These are phyloP conservation scores for Nephrotoma flavescens DNA, from an alignment of 2,888 invertebrate species.

Conservation along the genomic window DNA sequence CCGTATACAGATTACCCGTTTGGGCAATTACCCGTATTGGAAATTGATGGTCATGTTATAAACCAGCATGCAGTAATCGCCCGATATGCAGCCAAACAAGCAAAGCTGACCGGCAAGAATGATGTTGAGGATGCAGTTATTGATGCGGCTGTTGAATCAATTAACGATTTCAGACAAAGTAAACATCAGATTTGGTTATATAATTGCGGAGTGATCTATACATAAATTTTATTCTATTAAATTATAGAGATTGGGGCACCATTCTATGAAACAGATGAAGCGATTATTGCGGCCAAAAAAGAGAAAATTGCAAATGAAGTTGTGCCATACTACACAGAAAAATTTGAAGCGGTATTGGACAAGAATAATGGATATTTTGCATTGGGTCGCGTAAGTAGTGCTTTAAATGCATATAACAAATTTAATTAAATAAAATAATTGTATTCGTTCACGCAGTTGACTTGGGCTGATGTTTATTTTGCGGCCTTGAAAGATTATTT, in stretches of 20 bases:
- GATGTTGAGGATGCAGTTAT: constrained; percentile 38
- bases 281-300: not conserved
- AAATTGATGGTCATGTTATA: constrained; percentile 35
- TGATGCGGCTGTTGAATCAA: constrained; percentile 35
- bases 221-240: no score
- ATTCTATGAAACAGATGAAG: not conserved
- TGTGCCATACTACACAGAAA: not conserved
- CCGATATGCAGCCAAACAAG: constrained; percentile 37
- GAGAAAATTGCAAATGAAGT: not conserved
- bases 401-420: not conserved
- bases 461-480: constrained; percentile 40
- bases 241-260: not conserved
- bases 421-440: not conserved
- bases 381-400: not conserved
- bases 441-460: constrained; percentile 20
- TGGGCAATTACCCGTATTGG: constrained; percentile 15
- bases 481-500: constrained; percentile 32
- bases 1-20: constrained; percentile 7
- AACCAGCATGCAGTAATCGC: constrained; percentile 36
- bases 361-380: not conserved
- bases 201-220: not conserved
- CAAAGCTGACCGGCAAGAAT: constrained; percentile 32
- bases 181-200: not conserved
- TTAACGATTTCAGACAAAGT: constrained; percentile 37
- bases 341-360: not conserved